Base-by-base conservation (phyloP, 2,113 vertebrate genomes). In the Bufo bufo region DNA sequence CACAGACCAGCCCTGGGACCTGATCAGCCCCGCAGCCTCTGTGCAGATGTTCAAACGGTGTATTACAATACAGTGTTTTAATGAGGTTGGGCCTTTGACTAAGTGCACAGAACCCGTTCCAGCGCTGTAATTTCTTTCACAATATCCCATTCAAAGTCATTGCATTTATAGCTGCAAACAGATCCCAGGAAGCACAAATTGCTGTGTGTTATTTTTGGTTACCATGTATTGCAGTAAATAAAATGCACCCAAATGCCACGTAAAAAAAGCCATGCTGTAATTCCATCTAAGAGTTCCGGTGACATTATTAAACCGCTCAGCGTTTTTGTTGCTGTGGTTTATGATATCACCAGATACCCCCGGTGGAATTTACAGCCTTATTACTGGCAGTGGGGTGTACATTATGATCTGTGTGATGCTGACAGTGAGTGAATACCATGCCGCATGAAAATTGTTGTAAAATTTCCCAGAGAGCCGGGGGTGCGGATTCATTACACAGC, bases 191-290 rank as follows among this genome's bases (percentile, higher is more conserved):
- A 84, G 87, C 72, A 58, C 87, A 89, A 84, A 84, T 84, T 78
- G 59, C 72, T 78, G 74, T 89, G 58, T 89, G 72, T 78, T 89
- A 66, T 89, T 84, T 89, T 89, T 84, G 81, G 87, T 89, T 89
- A 89, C 87, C 81, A 89, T 84, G 87, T 89, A 89, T 89, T 84
- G 66, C 87, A 89, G 81, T 89, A 89, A 89, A 89, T 89, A 89
- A 89, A 89, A 78, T 78, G 79, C 82, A 89, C 87, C 82, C 87
- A 89, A 89, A 89, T 84, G 87, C 59, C 84, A 77, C 63, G 74
- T 89, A 89, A 89, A 89, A 33, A 33, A 89, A 78, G 50, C n/a
- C 74, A 89, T 77, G 77, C 87, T 89, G 87, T 84, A 84, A 89
- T 89, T 89, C 87, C 81, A 89, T 84, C 87, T 84, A 89, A 89